Evolutionary conservation across 2,888 invertebrate species (phyloP).

Genomic region (Luperina nickerlii): DNA sequence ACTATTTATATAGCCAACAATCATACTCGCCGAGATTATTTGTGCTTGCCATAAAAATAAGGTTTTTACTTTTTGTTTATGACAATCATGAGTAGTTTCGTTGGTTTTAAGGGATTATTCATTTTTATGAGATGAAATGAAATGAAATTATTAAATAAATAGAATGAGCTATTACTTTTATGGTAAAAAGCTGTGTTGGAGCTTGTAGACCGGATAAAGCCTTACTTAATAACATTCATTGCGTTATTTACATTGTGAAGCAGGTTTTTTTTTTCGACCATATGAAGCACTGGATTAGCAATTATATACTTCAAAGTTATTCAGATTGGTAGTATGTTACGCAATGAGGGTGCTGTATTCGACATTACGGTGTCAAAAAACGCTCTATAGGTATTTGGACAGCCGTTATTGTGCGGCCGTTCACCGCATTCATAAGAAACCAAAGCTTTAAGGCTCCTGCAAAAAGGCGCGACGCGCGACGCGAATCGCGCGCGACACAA

Average conservation of each 20-base stretch:
- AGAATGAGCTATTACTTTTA: conserved; percentile 27
- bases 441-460: no score
- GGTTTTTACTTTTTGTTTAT: conserved; percentile 21
- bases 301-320: neutral
- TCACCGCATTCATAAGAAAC: neutral
- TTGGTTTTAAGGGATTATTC: conserved; percentile 9
- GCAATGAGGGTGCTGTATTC: no score
- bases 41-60: conserved; percentile 35
- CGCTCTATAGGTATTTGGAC: neutral
- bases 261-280: neutral
- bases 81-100: conserved; percentile 26
- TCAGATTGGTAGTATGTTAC: no score
- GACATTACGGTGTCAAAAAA: no score
- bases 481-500: no score
- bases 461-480: no score
- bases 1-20: conserved; percentile 46
- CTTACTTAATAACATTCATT: neutral
- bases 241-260: neutral
- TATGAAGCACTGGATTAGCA: neutral
- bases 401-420: neutral
- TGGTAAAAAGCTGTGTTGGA: neutral
- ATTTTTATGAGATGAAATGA: conserved; percentile 10
- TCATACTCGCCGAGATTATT: conserved; percentile 45
- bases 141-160: conserved; percentile 19
- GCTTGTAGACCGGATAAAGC: neutral